Percentiles rank a stretch among this genome's conserved stretches.
Evolutionary conservation across 2,797 vertebrate genomes (phyloP).

Genomic region (Molossus molossus): DNA sequence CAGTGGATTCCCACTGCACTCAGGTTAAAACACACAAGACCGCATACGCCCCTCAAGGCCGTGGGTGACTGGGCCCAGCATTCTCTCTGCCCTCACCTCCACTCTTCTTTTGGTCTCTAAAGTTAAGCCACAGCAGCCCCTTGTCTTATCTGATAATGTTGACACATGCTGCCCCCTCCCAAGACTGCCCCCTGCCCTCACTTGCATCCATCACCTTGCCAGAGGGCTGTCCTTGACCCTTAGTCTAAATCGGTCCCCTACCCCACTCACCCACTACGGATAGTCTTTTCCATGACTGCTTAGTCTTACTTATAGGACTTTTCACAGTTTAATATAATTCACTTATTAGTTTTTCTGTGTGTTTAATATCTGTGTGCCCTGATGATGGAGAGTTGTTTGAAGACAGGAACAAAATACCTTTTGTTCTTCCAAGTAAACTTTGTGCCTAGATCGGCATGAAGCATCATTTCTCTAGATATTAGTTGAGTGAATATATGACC

Average conservation of each 20-base stretch:
- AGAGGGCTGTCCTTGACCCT: not conserved
- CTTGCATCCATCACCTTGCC: not conserved
- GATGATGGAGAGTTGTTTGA: not conserved
- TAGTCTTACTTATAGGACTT: not conserved
- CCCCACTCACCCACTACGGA: too few relatives aligned
- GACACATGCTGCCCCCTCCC: not conserved
- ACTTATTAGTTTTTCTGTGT: not conserved
- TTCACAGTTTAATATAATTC: not conserved
- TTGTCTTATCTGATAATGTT: not conserved
- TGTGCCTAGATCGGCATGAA: not conserved
- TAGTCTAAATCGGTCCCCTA: too few relatives aligned
- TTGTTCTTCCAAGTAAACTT: not conserved
- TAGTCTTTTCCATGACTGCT: not conserved
- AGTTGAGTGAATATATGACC: not conserved
- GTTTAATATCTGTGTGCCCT: not conserved
- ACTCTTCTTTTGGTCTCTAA: not conserved
- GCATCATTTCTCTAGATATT: not conserved
- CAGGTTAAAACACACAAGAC: not conserved
- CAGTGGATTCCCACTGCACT: fast-evolving
- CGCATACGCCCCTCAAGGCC: not conserved
- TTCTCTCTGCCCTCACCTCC: not conserved
- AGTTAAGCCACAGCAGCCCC: fast-evolving
- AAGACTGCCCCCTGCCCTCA: fast-evolving
- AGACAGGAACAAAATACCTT: not conserved
- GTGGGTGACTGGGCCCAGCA: not conserved